Base-by-base conservation (phyloP, 1,140 invertebrate species). In the Thaumatotibia leucotreta region DNA sequence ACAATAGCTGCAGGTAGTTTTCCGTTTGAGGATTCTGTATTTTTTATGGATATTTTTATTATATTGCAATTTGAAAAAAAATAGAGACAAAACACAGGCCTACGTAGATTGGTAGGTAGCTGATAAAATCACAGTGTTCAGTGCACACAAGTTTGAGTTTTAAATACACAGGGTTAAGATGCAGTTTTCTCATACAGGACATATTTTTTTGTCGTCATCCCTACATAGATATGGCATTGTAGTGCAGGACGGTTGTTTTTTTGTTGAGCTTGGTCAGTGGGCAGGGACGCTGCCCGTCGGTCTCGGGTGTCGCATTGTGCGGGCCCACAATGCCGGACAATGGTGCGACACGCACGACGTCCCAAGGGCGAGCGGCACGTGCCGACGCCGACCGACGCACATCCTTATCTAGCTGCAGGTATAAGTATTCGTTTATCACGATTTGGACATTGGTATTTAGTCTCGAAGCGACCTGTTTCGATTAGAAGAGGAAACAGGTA, bases 341-440 rank as follows among this genome's bases (percentile, higher is more conserved):
- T 58, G 52, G 11, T 24, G 50, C 50, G 50, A 58, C 52, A 58
- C 52, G 52, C 52, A 58, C 52, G 23, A 8, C 52, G 52, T 11
- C 52, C 52, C 52, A 58, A 58, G 52, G 52, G 52, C 52, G 14
- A 24, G 52, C 52, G 50, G 24, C 52, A 58, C 52, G 52, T 58
- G 52, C 52, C 50, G 50, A 54, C 23, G 35, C 35, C 35, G 35
- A 39, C 35, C 39, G 6, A 20, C 2, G 5, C 52, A 27, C 52
- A 58, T 27, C 52, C 52, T 27, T 58, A 31, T 58, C n/a, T 1
- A 58, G 5, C 17, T 2, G 39, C 39, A 45, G 39, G 17, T 45
- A 20, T 20, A 20, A 5, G 5, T 1, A 45, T 45, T 5, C 4
- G 11, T 35, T 20, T 20, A n/a, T 9, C 11, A 39, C 35, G 14